A percentile compares a stretch with the other conserved stretches of the same genome.
Conservation (phyloP, 64 coral and sea anemone species). For the Platygyra sinensis region DNA sequence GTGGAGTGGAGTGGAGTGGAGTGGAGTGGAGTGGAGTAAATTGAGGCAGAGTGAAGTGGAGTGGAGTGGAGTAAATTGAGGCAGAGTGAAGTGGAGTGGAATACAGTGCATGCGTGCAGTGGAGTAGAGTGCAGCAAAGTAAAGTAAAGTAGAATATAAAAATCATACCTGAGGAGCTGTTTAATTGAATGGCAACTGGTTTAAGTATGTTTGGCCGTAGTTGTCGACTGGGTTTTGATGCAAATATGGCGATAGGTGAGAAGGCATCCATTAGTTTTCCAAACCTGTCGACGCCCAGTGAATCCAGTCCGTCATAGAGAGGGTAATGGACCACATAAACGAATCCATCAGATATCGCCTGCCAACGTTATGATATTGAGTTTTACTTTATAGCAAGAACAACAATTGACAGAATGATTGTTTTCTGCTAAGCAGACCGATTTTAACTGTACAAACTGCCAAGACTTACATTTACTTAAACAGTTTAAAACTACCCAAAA, state of each 20-base stretch:
- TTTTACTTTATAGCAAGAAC: neutral
- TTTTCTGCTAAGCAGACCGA: no score
- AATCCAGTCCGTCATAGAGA: conserved; percentile 13
- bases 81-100: no score
- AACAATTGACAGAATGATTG: no score
- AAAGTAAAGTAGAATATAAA: neutral
- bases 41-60: no score
- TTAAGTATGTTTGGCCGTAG: conserved; percentile 27
- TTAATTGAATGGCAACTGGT: conserved; percentile 62
- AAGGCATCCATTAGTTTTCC: conserved; percentile 27
- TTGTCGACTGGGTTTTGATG: conserved; percentile 45
- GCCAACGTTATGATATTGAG: neutral
- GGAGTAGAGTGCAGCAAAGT: no score
- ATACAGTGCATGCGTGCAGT: no score
- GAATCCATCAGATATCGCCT: conserved; percentile 37
- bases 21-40: no score
- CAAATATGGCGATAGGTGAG: conserved; percentile 69
- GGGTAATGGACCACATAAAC: conserved; percentile 48
- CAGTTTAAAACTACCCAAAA: no score
- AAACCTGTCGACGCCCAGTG: neutral
- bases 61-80: no score
- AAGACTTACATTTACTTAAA: no score
- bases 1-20: no score
- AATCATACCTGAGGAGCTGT: conserved; percentile 39
- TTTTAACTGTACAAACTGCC: no score